A percentile compares a stretch with the other conserved stretches of the same genome.
Evolutionary conservation across 2,113 vertebrate genomes (phyloP).

Genomic region (Aspidoscelis tigris): DNA sequence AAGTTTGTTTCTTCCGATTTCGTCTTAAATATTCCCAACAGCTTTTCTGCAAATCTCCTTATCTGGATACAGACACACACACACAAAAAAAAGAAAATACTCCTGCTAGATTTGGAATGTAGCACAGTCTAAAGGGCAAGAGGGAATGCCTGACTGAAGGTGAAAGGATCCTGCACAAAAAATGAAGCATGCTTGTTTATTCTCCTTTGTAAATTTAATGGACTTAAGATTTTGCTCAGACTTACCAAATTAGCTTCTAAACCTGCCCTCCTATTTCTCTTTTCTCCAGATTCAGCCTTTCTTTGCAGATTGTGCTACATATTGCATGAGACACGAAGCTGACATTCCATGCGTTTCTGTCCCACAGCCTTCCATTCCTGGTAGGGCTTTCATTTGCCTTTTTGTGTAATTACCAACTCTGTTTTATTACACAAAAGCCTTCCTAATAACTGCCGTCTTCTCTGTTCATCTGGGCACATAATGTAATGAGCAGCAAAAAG

Average conservation of each 20-base stretch:
- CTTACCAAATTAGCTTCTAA: conserved; percentile 20
- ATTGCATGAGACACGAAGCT: conserved; percentile 68
- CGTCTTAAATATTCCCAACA: neutral
- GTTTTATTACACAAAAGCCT: neutral
- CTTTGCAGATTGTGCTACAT: conserved; percentile 71
- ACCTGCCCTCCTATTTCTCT: conserved; percentile 33
- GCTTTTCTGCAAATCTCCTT: neutral
- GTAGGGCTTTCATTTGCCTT: neutral
- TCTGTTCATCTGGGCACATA: neutral
- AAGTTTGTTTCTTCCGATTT: neutral
- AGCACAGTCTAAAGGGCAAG: neutral
- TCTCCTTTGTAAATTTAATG: neutral
- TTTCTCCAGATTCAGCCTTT: conserved; percentile 77
- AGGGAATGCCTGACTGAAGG: neutral
- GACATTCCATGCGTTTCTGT: conserved; percentile 48
- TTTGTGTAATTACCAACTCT: neutral
- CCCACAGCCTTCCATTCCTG: neutral
- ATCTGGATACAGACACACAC: neutral
- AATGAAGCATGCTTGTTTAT: neutral
- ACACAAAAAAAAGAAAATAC: neutral
- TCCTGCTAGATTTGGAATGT: neutral
- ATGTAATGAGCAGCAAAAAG: neutral
- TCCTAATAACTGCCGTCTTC: neutral
- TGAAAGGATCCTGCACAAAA: neutral
- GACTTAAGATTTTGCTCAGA: neutral